Evolutionary conservation across 2,888 invertebrate genomes (phyloP), one percentile per base, ranked within the genome.

Genomic region (Neuroscelio doddi): DNA sequence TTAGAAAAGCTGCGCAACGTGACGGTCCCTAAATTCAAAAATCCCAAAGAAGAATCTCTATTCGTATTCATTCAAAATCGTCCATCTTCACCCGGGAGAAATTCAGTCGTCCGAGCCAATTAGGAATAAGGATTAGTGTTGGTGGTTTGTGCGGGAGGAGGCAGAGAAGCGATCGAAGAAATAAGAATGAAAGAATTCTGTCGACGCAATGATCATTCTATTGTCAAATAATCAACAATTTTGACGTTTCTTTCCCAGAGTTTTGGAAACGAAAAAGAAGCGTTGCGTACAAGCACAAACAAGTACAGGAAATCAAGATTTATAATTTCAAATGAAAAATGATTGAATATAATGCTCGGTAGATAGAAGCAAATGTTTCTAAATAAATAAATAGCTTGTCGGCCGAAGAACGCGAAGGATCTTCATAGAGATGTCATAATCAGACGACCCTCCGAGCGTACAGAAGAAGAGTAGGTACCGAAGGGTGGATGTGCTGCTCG

Each of bases 381-480:
- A n/a, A n/a, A n/a, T n/a, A n/a, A n/a, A n/a, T n/a, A n/a, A n/a
- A n/a, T n/a, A n/a, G n/a, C n/a, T n/a, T n/a, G n/a, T n/a, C n/a
- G n/a, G 21, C 21, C n/a, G 39, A 17, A 16, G 3, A 39, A 39
- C 1, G 16, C 39, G 17, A 41, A 14, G 26, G 15, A 41, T 7
- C 64, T 67, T 76, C 76, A 79, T 78, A 73, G 77, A 79, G 80
- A 78, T 71, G 79, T 82, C 80, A 79, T 74, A 75, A 80, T 79
- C 76, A 76, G 76, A 70, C 62, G 70, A 68, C 72, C 71, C 74
- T 74, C 70, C 62, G 55, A 57, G 64, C 69, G 53, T 56, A 72
- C 71, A n/a, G n/a, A n/a, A n/a, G 71, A 75, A 74, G 74, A 72
- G n/a, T n/a, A n/a, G n/a, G 68, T 70, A 63, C 51, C 70, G 68